phyloP scores from a whole-genome alignment of 2,797 vertebrate species.

The Dryobates pubescens region DNA sequence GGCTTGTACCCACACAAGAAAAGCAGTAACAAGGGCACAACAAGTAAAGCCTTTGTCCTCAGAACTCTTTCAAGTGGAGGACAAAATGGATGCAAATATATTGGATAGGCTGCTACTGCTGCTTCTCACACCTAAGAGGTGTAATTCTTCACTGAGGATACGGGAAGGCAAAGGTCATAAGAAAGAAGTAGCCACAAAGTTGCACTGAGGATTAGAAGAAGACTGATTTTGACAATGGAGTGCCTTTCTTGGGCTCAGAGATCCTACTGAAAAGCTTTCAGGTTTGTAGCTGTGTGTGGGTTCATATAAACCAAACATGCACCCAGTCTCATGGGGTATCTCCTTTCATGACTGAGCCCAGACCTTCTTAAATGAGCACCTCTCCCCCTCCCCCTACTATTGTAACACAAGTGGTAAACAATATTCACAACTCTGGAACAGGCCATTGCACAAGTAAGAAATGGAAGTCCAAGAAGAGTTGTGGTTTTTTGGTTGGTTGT shows the following conservation, averaged over 20 bases:
- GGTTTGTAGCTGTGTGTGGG: neutral
- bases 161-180: neutral
- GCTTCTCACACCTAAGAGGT: neutral
- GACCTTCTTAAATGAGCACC: neutral
- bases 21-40: neutral
- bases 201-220: neutral
- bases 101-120: neutral
- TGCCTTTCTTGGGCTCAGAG: neutral
- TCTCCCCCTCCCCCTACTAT: rapidly evolving
- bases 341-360: neutral
- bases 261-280: neutral
- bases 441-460: neutral
- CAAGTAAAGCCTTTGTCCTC: neutral
- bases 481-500: neutral
- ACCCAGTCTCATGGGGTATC: neutral
- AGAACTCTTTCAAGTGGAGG: neutral
- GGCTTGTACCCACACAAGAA: neutral
- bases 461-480: neutral
- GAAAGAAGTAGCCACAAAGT: neutral
- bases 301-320: neutral
- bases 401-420: neutral
- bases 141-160: neutral
- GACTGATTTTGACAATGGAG: neutral
- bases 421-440: neutral
- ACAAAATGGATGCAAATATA: neutral